Percentiles rank a stretch among this genome's conserved stretches.
Evolutionary conservation across 2,888 invertebrate genomes (phyloP).

Genomic region (Sialis lutaria): DNA sequence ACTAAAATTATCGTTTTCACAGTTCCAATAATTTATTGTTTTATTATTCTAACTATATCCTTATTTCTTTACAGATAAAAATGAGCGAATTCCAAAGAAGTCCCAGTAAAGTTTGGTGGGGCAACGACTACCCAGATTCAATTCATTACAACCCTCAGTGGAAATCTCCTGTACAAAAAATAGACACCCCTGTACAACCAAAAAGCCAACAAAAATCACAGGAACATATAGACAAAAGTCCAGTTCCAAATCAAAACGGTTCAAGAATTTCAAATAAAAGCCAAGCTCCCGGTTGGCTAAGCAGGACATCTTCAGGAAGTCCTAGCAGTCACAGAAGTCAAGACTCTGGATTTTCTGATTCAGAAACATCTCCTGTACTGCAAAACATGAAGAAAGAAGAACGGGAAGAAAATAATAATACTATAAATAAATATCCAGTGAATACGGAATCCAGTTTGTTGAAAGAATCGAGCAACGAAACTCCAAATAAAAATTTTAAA

Average conservation of each 20-base stretch:
- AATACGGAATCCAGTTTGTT: constrained; percentile 20
- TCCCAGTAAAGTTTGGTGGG: constrained; percentile 53
- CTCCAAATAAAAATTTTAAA: constrained; percentile 6
- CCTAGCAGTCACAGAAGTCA: constrained; percentile 54
- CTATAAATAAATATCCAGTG: constrained; percentile 24
- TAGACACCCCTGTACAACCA: background rate
- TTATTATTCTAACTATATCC: too few species aligned
- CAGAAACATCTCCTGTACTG: constrained; percentile 42
- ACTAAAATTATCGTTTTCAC: too few species aligned
- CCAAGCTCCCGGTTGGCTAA: constrained; percentile 11
- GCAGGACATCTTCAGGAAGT: constrained; percentile 25
- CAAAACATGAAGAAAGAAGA: background rate
- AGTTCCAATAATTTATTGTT: too few species aligned
- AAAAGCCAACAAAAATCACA: background rate
- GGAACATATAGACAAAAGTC: background rate
- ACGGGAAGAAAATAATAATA: constrained; percentile 27
- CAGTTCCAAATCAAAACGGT: background rate
- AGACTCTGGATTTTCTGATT: constrained; percentile 68
- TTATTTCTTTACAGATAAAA: too few species aligned
- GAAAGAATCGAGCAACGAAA: constrained; percentile 2
- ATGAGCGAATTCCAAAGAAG: constrained; percentile 51
- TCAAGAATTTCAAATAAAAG: background rate
- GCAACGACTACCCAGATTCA: constrained; percentile 16
- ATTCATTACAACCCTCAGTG: background rate
- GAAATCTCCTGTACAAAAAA: background rate